These are phyloP conservation scores for Reticulitermes lucifugus DNA, from an alignment of 2,888 invertebrate species.

Conservation along the genomic window DNA sequence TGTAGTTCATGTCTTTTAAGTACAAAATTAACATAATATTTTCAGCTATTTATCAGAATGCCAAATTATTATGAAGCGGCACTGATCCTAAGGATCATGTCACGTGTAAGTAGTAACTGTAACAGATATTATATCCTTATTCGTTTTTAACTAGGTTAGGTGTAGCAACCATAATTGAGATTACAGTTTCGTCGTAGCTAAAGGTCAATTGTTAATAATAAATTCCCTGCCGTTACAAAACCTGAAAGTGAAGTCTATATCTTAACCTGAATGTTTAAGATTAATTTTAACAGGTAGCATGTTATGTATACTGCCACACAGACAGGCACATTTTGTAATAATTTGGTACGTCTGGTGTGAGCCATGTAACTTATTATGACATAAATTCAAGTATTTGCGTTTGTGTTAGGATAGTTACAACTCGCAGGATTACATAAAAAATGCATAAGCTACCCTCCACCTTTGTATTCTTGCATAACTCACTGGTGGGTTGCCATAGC, in stretches of 20 bases:
- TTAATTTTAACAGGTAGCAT: background rate
- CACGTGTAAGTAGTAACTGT: conserved; percentile 65
- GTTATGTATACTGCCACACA: background rate
- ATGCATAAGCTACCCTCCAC: no score
- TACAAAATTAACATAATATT: no score
- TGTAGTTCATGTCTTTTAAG: no score
- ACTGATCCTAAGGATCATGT: conserved; percentile 72
- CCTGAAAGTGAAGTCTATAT: background rate
- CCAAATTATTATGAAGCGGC: conserved; percentile 78
- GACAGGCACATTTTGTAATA: no score
- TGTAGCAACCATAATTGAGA: background rate
- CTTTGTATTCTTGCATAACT: no score
- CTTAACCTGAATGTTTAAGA: background rate
- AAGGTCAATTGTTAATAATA: background rate
- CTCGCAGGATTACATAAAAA: no score
- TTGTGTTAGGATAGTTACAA: no score
- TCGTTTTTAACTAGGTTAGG: background rate
- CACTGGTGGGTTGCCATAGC: no score
- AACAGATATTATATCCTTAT: background rate
- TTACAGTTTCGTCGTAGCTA: background rate
- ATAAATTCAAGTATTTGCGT: no score
- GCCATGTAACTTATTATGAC: no score
- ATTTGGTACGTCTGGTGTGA: no score
- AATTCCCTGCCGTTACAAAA: background rate
- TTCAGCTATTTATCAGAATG: conserved; percentile 63